Conservation (phyloP, 2,888 invertebrate genomes). For the Lasioglossum lativentre region DNA sequence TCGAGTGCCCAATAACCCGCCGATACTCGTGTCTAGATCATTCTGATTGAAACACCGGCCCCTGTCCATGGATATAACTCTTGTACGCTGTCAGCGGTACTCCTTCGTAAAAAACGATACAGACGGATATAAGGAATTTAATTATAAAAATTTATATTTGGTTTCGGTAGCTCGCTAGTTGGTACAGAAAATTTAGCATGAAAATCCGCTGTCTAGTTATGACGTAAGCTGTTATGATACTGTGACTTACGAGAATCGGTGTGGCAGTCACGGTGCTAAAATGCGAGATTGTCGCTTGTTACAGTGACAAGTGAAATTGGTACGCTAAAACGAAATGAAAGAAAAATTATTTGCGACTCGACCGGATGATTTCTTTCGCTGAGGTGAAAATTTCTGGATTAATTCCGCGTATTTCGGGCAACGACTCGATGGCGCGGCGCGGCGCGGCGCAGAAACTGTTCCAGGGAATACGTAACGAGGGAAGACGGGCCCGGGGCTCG, state of each 20-base stretch:
- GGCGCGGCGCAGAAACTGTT: background rate
- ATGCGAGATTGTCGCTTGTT: background rate
- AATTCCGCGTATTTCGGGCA: background rate
- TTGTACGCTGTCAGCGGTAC: no score
- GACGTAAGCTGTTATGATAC: background rate
- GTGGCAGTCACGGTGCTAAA: background rate
- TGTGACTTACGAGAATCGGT: background rate
- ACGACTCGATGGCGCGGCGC: background rate
- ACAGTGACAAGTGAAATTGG: background rate
- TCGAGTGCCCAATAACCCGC: slow-evolving; percentile 45
- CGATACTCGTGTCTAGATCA: slow-evolving; percentile 62
- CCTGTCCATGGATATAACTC: background rate
- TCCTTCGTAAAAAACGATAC: background rate
- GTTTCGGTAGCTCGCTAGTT: no score
- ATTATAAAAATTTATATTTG: no score
- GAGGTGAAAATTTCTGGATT: background rate
- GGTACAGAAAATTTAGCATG: no score
- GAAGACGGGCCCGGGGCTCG: slow-evolving; percentile 3
- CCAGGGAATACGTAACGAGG: slow-evolving; percentile 15
- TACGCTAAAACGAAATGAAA: background rate
- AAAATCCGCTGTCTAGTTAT: background rate
- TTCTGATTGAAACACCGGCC: slow-evolving; percentile 11
- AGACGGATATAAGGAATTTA: no score
- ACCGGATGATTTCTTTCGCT: background rate
- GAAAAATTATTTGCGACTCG: background rate